Percentiles rank a stretch among this genome's conserved stretches.
Evolutionary conservation across 2,797 vertebrate species (phyloP).

Genomic region (Hyperoplus immaculatus): DNA sequence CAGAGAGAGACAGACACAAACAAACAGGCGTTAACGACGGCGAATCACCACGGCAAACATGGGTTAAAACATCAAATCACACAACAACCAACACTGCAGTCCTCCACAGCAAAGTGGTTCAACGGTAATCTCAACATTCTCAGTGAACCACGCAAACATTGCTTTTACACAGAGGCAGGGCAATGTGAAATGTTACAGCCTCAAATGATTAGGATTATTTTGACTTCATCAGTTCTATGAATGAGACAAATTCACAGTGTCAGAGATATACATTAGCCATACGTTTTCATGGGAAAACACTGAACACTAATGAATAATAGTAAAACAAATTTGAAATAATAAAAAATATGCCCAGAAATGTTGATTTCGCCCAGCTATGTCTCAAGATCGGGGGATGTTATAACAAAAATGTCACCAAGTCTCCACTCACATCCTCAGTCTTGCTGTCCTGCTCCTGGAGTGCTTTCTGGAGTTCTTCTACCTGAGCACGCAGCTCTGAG

Average conservation of each 20-base stretch:
- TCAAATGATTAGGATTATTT: not conserved
- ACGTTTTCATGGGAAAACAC: not conserved
- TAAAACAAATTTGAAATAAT: not conserved
- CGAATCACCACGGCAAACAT: slow-evolving; percentile 82
- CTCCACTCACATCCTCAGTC: slow-evolving; percentile 90
- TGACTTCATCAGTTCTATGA: not conserved
- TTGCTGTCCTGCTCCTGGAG: slow-evolving; percentile 90
- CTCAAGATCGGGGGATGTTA: not conserved
- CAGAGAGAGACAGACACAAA: slow-evolving; percentile 75
- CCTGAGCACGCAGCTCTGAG: slow-evolving; percentile 86
- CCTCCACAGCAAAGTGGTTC: not conserved
- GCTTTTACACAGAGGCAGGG: not conserved
- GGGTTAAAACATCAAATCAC: slow-evolving; percentile 68
- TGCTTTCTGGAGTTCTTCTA: slow-evolving; percentile 90
- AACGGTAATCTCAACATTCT: not conserved
- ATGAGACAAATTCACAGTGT: not conserved
- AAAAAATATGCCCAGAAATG: not conserved
- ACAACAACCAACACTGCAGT: slow-evolving; percentile 38
- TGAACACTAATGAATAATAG: not conserved
- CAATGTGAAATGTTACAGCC: not conserved
- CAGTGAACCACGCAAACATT: slow-evolving; percentile 10
- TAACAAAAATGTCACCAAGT: slow-evolving; percentile 60
- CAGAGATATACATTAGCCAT: not conserved
- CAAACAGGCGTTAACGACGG: slow-evolving; percentile 76
- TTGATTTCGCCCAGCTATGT: not conserved